Base-by-base conservation (phyloP, 1,140 invertebrate genomes). In the Sitobion miscanthi region DNA sequence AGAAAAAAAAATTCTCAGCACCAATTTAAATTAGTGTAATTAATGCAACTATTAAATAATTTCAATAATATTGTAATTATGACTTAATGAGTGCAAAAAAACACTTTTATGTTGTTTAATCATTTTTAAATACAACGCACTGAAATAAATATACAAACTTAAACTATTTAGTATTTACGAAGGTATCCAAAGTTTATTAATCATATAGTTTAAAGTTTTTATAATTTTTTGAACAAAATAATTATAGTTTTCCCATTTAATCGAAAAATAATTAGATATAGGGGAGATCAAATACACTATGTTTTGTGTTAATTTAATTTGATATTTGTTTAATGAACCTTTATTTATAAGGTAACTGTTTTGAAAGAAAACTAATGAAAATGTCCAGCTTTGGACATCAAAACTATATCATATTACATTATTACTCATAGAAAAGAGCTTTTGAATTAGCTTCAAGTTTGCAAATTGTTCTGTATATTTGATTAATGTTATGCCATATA, bases 381-480 rank as follows among this genome's bases (percentile, higher is more conserved):
- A 88, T 52, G 23, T 88, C n/a, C 35, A 54, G n/a, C 38, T 88
- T 25, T 52, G 35, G 47, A 49, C 82, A 23, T 42, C 21, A 85
- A 83, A 38, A 83, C 21, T 38, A 83, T 83, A 21, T 83, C 20
- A 86, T 25, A 47, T 47, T 86, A 47, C 25, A 30, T 86, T 86
- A 49, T 87, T 87, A 87, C 30, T 87, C 47, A 30, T 49, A 52
- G 86, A 87, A 87, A 87, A 87, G 30, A 52, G 30, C 52, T 87
- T 87, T n/a, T 49, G 47, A 87, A 87, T 87, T 87, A 87, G 49
- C 30, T 49, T 87, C 8, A 87, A 87, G 86, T 87, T 87, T 85
- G 7, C 9, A 88, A 52, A 88, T n/a, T 35, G 35, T n/a, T 88
- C 0, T 35, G 20, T 88, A 23, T 52, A 87, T 87, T 87, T 87